These are phyloP conservation scores for Ennomos erosarius DNA, from an alignment of 2,888 invertebrate genomes.

Conservation along the genomic window DNA sequence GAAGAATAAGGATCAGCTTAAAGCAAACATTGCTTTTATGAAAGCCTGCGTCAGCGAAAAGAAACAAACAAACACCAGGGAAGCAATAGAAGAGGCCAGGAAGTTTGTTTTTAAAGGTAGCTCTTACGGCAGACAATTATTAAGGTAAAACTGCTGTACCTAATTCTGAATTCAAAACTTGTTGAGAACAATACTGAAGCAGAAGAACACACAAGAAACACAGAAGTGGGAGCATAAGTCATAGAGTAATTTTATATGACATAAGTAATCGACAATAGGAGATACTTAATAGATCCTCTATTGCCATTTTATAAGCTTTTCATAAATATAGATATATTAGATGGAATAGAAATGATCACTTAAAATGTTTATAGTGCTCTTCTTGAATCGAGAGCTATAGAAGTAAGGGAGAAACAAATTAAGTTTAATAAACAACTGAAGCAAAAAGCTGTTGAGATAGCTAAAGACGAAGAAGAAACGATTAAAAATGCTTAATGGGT, in stretches of 20 bases:
- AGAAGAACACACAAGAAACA: too few relatives aligned
- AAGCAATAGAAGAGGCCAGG: slow-evolving; percentile 53
- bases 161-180: too few relatives aligned
- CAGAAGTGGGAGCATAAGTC: too few relatives aligned
- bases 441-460: slow-evolving; percentile 38
- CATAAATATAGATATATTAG: too few relatives aligned
- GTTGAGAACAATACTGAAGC: too few relatives aligned
- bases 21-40: slow-evolving; percentile 43
- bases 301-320: too few relatives aligned
- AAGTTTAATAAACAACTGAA: slow-evolving; percentile 53
- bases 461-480: slow-evolving; percentile 33
- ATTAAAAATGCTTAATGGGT: slow-evolving; percentile 24
- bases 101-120: slow-evolving; percentile 60
- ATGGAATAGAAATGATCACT: too few relatives aligned
- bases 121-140: slow-evolving; percentile 59
- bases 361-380: slow-evolving; percentile 52
- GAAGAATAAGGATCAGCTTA: slow-evolving; percentile 43
- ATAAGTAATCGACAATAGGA: rapidly evolving
- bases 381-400: slow-evolving; percentile 57
- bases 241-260: too few relatives aligned
- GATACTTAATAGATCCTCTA: too few relatives aligned
- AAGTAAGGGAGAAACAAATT: slow-evolving; percentile 63
- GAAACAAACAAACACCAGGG: slow-evolving; percentile 24
- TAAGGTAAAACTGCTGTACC: slow-evolving; percentile 48
- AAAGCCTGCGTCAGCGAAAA: slow-evolving; percentile 40